These are phyloP conservation scores for Cichladusa arquata DNA, from an alignment of 2,113 vertebrate species.

Conservation along the genomic window DNA sequence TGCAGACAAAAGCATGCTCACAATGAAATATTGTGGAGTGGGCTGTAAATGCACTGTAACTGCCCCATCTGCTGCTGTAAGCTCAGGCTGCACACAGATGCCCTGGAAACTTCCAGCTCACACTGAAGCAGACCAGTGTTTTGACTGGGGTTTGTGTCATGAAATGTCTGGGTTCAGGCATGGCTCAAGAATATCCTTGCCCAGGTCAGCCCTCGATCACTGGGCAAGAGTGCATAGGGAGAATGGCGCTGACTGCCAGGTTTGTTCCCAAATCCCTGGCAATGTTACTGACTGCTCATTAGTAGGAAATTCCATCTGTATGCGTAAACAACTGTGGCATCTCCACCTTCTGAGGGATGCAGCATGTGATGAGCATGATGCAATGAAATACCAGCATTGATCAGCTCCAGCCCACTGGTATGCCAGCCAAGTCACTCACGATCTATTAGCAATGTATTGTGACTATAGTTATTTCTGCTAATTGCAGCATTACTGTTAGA, in stretches of 20 bases:
- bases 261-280: not conserved
- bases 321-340: not conserved
- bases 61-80: constrained; percentile 30
- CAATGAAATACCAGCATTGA: not conserved
- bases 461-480: not conserved
- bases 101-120: not conserved
- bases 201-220: not conserved
- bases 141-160: not conserved
- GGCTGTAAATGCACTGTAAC: constrained; percentile 1
- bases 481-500: not conserved
- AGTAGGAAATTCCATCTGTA: not conserved
- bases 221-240: rapidly evolving
- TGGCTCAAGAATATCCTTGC: not conserved
- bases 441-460: not conserved
- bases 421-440: not conserved
- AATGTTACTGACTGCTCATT: not conserved
- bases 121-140: not conserved
- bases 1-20: not conserved
- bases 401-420: not conserved
- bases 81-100: not conserved
- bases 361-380: not conserved
- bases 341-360: not conserved
- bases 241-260: too few species aligned
- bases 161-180: rapidly evolving
- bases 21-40: not conserved